A percentile compares a stretch with the other conserved stretches of the same genome.
Evolutionary conservation across 92 coral and sea anemone genomes (phyloP).

Genomic region (Siderastrea radians): DNA sequence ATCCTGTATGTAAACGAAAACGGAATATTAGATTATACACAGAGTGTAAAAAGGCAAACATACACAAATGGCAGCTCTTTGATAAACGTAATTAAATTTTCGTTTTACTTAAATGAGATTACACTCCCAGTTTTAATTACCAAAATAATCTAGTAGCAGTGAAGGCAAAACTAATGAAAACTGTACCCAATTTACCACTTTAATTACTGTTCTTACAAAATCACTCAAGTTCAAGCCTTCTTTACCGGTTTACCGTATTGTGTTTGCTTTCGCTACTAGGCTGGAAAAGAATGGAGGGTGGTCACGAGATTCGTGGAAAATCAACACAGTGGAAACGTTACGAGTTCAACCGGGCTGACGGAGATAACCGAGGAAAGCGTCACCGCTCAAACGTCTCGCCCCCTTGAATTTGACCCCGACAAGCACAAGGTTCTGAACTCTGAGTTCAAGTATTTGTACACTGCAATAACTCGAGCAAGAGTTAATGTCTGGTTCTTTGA

Average conservation of each 20-base stretch:
- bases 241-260: conserved; percentile 23
- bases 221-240: no score
- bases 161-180: no score
- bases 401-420: conserved; percentile 75
- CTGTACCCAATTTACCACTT: no score
- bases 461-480: conserved; percentile 82
- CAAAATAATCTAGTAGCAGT: no score
- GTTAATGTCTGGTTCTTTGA: conserved; percentile 88
- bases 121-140: no score
- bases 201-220: no score
- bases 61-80: no score
- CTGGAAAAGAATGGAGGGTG: conserved; percentile 80
- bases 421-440: conserved; percentile 82
- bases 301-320: conserved; percentile 55
- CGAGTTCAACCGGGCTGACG: conserved; percentile 55
- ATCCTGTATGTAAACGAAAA: no score
- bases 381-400: conserved; percentile 38
- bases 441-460: conserved; percentile 84
- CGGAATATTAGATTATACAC: background rate
- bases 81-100: no score
- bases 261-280: conserved; percentile 37
- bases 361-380: conserved; percentile 63
- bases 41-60: no score
- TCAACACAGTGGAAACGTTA: background rate
- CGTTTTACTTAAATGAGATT: no score